These are phyloP conservation scores for Megastigmus dorsalis DNA, from an alignment of 2,888 invertebrate genomes.

Conservation along the genomic window DNA sequence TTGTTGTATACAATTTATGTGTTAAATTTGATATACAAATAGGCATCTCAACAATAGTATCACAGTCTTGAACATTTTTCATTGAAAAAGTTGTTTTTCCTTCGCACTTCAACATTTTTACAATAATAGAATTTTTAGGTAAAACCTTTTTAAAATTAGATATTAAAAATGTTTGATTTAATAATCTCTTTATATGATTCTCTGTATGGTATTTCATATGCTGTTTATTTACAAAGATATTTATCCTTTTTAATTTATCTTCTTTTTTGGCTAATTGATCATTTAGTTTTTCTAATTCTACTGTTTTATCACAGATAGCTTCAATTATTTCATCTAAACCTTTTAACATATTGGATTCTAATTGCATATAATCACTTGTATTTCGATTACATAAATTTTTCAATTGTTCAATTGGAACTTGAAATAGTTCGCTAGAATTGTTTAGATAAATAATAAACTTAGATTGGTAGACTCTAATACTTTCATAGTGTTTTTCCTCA, in stretches of 20 bases:
- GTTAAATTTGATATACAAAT: slow-evolving; percentile 52
- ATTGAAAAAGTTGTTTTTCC: slow-evolving; percentile 59
- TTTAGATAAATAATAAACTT: slow-evolving; percentile 61
- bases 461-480: slow-evolving; percentile 60
- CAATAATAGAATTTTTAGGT: slow-evolving; percentile 61
- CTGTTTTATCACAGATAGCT: slow-evolving; percentile 61
- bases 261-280: slow-evolving; percentile 57
- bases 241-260: slow-evolving; percentile 64
- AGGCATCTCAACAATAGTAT: slow-evolving; percentile 61
- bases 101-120: slow-evolving; percentile 58
- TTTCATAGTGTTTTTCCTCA: slow-evolving; percentile 56
- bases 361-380: slow-evolving; percentile 53
- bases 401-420: slow-evolving; percentile 49
- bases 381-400: slow-evolving; percentile 31
- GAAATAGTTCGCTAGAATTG: slow-evolving; percentile 55
- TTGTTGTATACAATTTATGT: slow-evolving; percentile 47
- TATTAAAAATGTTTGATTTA: slow-evolving; percentile 58
- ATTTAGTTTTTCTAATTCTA: slow-evolving; percentile 59
- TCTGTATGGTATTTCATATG: slow-evolving; percentile 58
- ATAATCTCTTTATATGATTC: slow-evolving; percentile 58
- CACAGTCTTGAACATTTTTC: slow-evolving; percentile 60
- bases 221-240: slow-evolving; percentile 63
- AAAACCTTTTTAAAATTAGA: slow-evolving; percentile 60
- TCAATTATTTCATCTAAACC: slow-evolving; percentile 61
- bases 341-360: slow-evolving; percentile 63